These are phyloP conservation scores for Pteruthius melanotis DNA, from an alignment of 2,113 vertebrate genomes.

Conservation along the genomic window DNA sequence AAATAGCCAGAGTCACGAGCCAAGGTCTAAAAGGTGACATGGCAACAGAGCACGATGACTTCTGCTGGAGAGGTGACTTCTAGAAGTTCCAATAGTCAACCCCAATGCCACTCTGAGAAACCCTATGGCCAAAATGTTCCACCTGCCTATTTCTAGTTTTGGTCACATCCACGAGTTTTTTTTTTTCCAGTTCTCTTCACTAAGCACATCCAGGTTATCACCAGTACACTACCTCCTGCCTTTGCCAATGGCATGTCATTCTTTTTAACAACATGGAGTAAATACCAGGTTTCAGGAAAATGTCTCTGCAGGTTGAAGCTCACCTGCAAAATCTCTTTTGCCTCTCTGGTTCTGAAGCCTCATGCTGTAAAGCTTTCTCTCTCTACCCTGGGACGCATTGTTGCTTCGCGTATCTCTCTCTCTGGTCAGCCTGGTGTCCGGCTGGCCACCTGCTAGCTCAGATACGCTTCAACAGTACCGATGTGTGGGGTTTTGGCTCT, in stretches of 20 bases:
- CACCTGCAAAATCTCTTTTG: not conserved
- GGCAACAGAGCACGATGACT: fast-evolving
- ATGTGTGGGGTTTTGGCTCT: no score
- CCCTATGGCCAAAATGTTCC: fast-evolving
- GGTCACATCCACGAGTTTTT: not conserved
- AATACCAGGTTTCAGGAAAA: not conserved
- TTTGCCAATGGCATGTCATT: not conserved
- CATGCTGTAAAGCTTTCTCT: not conserved
- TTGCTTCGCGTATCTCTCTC: no score
- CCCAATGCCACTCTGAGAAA: not conserved
- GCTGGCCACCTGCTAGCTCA: no score
- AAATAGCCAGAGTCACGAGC: not conserved
- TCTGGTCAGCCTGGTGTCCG: no score
- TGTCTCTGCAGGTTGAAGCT: not conserved
- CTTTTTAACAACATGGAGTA: not conserved
- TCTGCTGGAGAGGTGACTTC: not conserved
- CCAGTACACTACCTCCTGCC: not conserved
- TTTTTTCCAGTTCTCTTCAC: not conserved
- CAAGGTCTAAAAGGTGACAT: not conserved
- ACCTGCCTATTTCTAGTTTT: not conserved
- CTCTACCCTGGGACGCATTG: not conserved
- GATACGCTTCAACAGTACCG: no score
- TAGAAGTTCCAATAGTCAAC: not conserved
- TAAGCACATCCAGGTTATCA: not conserved
- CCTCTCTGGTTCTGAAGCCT: not conserved